Base-by-base conservation (phyloP, 2,888 invertebrate genomes). In the Yponomeuta malinellus region DNA sequence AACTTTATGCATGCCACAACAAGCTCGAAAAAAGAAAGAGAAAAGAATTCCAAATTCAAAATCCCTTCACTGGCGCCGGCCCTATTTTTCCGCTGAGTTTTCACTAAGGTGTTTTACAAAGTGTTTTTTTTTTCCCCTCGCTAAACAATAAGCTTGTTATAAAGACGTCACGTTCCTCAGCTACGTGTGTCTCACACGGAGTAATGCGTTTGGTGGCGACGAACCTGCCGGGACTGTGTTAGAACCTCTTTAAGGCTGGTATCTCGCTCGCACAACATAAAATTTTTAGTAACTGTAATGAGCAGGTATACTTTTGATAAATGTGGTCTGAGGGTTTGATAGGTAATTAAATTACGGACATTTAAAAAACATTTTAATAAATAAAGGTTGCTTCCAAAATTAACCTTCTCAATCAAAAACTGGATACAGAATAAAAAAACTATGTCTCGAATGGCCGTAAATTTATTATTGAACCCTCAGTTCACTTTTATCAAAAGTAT, bases 101-200 rank as follows among this genome's bases (percentile, higher is more conserved):
- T 65, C 65, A 65, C 69, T 72, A 73, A 70, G 74, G 52, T 59
- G 12, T 59, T 59, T 59, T 59, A 59, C 52, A 76, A 76, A 77
- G 74, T 74, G 75, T 78, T 75, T 76, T 78, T 77, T 78, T 78
- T 75, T 74, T 48, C 70, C 15, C 75, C 72, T 70, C 70, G 63
- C 63, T 63, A 77, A 77, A 78, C 78, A 79, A 79, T 81, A 79
- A 78, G 78, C 79, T 79, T 77, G 77, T 80, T 80, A 79, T 74
- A 74, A 76, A 76, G 76, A 80, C 75, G 78, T 80, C 81, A 81
- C 81, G 81, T 80, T 73, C 69, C 71, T 71, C 72, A 31, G 10
- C 63, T 74, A 76, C 79, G 82, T 81, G 80, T 79, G 75, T 78
- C 76, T 77, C 77, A 74, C 70, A 74, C 70, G 63, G 75, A 48